Conservation (phyloP, 2,113 vertebrate genomes). For the Scophthalmus maximus region DNA sequence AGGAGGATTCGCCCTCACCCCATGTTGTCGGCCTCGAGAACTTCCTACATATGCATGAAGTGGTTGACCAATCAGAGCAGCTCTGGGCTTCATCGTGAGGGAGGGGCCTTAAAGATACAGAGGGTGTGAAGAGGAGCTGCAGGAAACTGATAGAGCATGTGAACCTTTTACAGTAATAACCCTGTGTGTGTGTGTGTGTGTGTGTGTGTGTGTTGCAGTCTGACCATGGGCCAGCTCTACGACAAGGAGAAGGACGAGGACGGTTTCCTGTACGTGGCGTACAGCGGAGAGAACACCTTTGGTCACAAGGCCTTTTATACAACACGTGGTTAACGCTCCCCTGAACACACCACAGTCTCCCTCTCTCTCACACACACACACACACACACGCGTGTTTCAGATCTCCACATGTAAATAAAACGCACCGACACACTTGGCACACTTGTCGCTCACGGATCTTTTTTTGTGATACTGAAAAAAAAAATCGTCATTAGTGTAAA, state of each 20-base stretch:
- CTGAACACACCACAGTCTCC: not conserved
- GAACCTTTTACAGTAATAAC: too few relatives aligned
- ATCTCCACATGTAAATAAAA: not conserved
- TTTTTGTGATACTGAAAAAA: conserved; percentile 55
- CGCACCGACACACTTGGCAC: conserved; percentile 20
- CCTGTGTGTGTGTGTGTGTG: not conserved
- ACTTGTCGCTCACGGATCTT: not conserved
- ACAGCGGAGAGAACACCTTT: conserved; percentile 98
- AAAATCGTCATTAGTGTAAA: too few relatives aligned
- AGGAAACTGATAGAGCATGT: too few relatives aligned
- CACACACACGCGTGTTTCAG: conserved; percentile 20
- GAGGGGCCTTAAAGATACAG: too few relatives aligned
- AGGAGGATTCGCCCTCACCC: too few relatives aligned
- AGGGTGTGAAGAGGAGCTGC: too few relatives aligned
- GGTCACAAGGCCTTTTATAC: conserved; percentile 83
- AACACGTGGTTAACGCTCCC: conserved; percentile 51
- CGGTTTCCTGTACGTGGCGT: conserved; percentile 97
- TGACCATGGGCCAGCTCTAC: conserved; percentile 98
- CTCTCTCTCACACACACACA: conserved; percentile 9
- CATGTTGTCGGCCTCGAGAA: not conserved
- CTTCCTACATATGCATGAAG: not conserved
- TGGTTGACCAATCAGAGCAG: too few relatives aligned
- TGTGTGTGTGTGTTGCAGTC: conserved; percentile 81
- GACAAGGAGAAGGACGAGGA: conserved; percentile 98
- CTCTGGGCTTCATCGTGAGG: too few relatives aligned